Evolutionary conservation across 2,113 vertebrate genomes (phyloP).

Genomic region (Hyaena hyaena): DNA sequence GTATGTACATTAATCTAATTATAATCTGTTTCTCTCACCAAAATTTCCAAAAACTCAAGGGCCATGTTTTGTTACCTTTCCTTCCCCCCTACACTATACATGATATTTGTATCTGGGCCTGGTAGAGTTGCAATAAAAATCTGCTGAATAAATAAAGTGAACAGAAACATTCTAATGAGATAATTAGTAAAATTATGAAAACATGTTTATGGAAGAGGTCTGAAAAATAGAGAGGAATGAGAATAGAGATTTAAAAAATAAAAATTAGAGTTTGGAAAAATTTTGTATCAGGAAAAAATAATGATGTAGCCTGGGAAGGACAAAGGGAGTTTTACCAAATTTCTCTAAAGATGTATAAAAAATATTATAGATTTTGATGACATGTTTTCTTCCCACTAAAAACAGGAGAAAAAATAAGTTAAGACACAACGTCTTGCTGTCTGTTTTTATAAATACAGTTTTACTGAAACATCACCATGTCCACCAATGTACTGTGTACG

Average conservation of each 20-base stretch:
- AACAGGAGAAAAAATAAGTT: neutral
- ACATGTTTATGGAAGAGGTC: neutral
- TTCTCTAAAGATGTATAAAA: neutral
- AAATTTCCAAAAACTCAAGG: neutral
- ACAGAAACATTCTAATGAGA: neutral
- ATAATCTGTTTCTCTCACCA: neutral
- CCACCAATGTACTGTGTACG: neutral
- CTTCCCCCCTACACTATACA: neutral
- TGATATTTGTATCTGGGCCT: neutral
- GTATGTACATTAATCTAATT: neutral
- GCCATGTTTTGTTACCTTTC: neutral
- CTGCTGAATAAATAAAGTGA: neutral
- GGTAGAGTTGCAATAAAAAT: neutral
- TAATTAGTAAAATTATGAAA: slow-evolving; percentile 29
- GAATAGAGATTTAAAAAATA: neutral
- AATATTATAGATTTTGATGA: neutral
- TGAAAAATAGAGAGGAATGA: neutral
- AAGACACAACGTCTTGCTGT: neutral
- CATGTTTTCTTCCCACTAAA: neutral
- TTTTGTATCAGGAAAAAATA: neutral
- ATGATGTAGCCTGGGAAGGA: neutral
- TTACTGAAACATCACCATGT: neutral
- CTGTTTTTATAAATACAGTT: neutral
- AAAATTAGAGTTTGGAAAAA: neutral
- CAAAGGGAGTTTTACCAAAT: slow-evolving; percentile 15